Evolutionary conservation across 2,113 vertebrate genomes (phyloP).

Genomic region (Boulengeromyrus knoepffleri): DNA sequence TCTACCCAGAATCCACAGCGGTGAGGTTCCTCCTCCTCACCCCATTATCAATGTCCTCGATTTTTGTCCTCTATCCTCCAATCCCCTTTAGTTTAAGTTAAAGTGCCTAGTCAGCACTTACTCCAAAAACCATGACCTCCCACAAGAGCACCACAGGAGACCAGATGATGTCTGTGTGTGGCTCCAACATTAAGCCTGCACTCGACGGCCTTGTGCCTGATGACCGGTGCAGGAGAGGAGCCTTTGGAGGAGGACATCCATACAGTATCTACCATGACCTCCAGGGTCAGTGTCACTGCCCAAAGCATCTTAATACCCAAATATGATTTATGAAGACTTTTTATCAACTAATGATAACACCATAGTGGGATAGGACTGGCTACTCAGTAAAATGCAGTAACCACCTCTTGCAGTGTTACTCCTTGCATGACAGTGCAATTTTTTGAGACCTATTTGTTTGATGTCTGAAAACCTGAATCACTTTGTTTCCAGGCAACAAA

Average conservation of each 20-base stretch:
- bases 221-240: neutral
- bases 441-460: slow-evolving; percentile 23
- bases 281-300: neutral
- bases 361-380: neutral
- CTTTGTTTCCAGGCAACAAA: slow-evolving; percentile 63
- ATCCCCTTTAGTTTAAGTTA: neutral
- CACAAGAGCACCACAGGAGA: neutral
- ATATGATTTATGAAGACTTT: neutral
- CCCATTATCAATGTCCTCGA: neutral
- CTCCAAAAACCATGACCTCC: neutral
- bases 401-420: neutral
- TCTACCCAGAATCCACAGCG: neutral
- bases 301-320: slow-evolving; percentile 22
- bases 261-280: neutral
- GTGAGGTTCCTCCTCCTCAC: neutral
- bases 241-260: neutral
- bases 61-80: neutral
- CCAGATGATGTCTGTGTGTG: neutral
- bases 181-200: neutral
- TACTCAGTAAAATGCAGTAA: neutral
- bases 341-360: neutral
- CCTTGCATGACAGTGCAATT: neutral
- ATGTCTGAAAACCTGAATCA: slow-evolving; percentile 49
- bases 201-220: neutral
- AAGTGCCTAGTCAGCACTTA: neutral